Evolutionary conservation across 2,113 vertebrate species (phyloP).

Genomic region (Rutilus rutilus): DNA sequence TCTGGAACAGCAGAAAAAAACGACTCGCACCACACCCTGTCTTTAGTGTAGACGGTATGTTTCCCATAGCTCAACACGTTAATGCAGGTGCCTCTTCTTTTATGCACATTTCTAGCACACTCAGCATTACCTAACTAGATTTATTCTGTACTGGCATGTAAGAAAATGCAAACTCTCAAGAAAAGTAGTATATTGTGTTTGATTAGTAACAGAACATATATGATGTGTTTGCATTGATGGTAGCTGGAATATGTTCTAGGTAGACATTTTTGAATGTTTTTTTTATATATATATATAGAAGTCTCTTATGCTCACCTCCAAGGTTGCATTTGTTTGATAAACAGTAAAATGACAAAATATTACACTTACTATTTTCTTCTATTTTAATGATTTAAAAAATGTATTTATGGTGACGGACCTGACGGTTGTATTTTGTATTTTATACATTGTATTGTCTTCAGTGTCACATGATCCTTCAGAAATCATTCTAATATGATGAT

Average conservation of each 20-base stretch:
- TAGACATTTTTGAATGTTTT: no score
- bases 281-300: no score
- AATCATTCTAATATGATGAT: neutral
- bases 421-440: neutral
- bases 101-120: constrained; percentile 49
- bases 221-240: neutral
- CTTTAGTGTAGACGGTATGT: constrained; percentile 53
- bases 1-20: constrained; percentile 14
- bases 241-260: neutral
- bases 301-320: no score
- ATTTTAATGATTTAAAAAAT: neutral
- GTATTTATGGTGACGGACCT: neutral
- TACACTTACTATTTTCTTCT: neutral
- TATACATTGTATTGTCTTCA: neutral
- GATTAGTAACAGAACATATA: neutral
- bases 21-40: constrained; percentile 53
- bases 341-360: no score
- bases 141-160: constrained; percentile 48
- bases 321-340: no score
- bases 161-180: constrained; percentile 42
- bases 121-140: constrained; percentile 50
- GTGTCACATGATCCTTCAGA: neutral
- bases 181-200: neutral
- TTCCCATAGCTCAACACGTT: constrained; percentile 44
- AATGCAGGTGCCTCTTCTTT: constrained; percentile 24